These are phyloP conservation scores for Vanessa tameamea DNA, from an alignment of 1,140 invertebrate species.

Conservation along the genomic window DNA sequence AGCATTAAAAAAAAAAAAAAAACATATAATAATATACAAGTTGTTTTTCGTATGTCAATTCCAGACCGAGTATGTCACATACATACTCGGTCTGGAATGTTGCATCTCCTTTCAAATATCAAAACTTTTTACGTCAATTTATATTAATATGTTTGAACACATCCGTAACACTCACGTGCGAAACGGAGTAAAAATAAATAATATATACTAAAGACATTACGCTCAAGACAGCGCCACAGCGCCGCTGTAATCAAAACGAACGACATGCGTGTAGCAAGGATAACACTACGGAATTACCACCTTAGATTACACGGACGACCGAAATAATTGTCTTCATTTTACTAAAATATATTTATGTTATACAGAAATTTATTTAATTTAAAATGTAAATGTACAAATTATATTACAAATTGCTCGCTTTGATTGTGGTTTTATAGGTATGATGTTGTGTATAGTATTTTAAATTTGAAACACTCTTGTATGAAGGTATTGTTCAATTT, in stretches of 20 bases:
- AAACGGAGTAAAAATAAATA: conserved; percentile 44
- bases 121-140: not conserved
- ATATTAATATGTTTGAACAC: not conserved
- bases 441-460: too few relatives aligned
- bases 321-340: conserved; percentile 5
- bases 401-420: too few relatives aligned
- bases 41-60: too few relatives aligned
- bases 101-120: not conserved
- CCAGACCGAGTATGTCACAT: too few relatives aligned
- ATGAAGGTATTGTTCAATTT: too few relatives aligned
- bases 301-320: conserved; percentile 44
- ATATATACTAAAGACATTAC: conserved; percentile 49
- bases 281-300: conserved; percentile 38
- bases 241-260: conserved; percentile 60
- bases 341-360: not conserved
- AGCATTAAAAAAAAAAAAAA: too few relatives aligned
- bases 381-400: too few relatives aligned
- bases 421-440: too few relatives aligned
- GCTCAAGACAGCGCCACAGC: conserved; percentile 34
- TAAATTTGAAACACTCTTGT: too few relatives aligned
- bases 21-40: too few relatives aligned
- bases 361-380: too few relatives aligned
- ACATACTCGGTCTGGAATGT: too few relatives aligned
- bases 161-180: conserved; percentile 9
- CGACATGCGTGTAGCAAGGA: conserved; percentile 53